These are phyloP conservation scores for Patella vulgata DNA, from an alignment of 1,140 invertebrate genomes.

Conservation along the genomic window DNA sequence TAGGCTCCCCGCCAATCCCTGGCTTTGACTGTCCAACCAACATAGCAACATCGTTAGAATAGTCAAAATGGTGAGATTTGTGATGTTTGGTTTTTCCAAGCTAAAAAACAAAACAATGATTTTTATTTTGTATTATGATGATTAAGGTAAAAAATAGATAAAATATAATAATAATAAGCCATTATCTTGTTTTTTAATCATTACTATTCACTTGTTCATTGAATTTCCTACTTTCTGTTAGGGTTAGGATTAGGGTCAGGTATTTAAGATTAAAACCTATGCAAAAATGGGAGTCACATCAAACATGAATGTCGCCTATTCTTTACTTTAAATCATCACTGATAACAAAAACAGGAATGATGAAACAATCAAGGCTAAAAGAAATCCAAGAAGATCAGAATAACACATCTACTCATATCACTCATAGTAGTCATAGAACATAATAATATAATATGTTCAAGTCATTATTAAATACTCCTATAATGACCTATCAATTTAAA, in stretches of 20 bases:
- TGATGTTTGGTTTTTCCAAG: slow-evolving; percentile 66
- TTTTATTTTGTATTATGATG: background rate
- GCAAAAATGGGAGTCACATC: no score
- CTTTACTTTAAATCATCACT: background rate
- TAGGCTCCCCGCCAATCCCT: slow-evolving; percentile 65
- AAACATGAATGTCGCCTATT: no score
- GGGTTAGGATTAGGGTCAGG: no score
- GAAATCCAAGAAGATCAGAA: background rate
- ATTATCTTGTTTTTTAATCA: background rate
- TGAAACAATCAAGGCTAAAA: background rate
- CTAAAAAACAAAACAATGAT: slow-evolving; percentile 40
- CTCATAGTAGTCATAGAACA: no score
- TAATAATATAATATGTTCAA: no score
- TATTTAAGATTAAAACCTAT: no score
- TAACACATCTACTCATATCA: no score
- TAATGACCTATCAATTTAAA: no score
- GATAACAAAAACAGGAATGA: background rate
- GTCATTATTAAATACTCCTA: no score
- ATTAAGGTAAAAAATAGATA: background rate
- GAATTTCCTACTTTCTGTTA: no score
- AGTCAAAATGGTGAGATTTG: slow-evolving; percentile 67
- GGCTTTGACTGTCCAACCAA: slow-evolving; percentile 62
- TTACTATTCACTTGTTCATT: background rate
- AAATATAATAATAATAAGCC: background rate
- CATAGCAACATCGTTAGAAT: slow-evolving; percentile 60